A percentile compares a stretch with the other conserved stretches of the same genome.
Evolutionary conservation across 2,113 vertebrate species (phyloP).

Genomic region (Tauraco erythrolophus): DNA sequence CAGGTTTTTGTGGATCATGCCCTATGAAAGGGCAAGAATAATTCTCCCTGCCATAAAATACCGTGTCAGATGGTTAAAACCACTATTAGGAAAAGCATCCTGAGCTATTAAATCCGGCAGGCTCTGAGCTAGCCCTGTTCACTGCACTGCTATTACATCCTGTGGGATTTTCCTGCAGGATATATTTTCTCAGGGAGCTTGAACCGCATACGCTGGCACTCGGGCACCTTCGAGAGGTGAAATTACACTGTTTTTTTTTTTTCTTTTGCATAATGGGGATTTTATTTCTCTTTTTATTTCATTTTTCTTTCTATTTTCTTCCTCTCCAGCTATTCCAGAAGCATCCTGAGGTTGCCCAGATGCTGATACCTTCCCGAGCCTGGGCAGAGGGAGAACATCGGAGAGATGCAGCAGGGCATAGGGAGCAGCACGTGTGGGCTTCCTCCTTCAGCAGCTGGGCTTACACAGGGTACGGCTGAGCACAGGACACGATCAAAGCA

Average conservation of each 20-base stretch:
- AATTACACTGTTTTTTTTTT: not conserved
- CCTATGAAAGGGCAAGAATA: not conserved
- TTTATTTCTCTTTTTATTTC: not conserved
- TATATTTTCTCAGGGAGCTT: not conserved
- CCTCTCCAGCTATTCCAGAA: not conserved
- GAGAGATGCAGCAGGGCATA: not conserved
- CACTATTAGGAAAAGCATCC: not conserved
- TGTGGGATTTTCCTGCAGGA: not conserved
- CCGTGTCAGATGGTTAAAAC: not conserved
- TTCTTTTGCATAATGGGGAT: not conserved
- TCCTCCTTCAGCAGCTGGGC: not conserved
- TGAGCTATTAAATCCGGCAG: not conserved
- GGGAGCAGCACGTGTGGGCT: not conserved
- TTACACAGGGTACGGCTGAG: not conserved
- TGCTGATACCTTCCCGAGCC: not conserved
- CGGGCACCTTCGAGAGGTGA: not conserved
- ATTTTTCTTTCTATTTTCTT: not conserved
- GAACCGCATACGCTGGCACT: fast-evolving
- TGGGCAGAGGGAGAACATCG: not conserved
- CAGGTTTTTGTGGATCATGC: not conserved
- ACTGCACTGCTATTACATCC: not conserved
- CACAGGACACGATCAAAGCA: not conserved
- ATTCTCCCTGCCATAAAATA: not conserved
- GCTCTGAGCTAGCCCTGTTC: not conserved
- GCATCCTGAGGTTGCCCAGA: not conserved